Evolutionary conservation across 2,797 vertebrate genomes (phyloP), one percentile per base, ranked within the genome.

Genomic region (Peromyscus attwateri): DNA sequence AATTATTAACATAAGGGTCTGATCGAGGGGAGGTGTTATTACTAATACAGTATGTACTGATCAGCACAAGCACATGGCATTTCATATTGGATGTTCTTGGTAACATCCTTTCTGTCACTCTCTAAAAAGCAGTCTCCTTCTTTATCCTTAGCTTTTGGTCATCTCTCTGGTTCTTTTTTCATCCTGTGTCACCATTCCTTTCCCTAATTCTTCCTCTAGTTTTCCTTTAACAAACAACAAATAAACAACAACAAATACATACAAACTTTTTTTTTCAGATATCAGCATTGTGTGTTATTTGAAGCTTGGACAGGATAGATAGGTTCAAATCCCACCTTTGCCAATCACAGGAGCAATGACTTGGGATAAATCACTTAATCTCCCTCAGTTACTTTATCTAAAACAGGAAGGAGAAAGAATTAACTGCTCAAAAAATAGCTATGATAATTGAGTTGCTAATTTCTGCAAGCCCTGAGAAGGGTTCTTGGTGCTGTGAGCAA

Each of bases 11-110:
- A 1, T 46, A 23, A 31, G 55, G 3, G 29, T 13, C 12, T n/a
- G 34, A 25, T 4, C 25, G 14, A 43, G n/a, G 40, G 10, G 21
- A n/a, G 7, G 43, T 21, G 3, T 88, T 13, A 40, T 40, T 11
- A 81, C 25, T 31, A 7, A 2, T 12, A 34, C 29, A 79, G 23
- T 52, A 88, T 40, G 34, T 5, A 66, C 21, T 77, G 43, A 34
- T 81, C n/a, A 79, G 21, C 3, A 70, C 83, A 92, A 79, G 1
- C 64, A 66, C 23, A 5, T 46, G 37, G 57, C 12, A 31, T 83
- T 96, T 96, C 49, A 68, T 76, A 82, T 68, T 81, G 57, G 95
- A 73, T 2, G 19, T 12, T 80, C 2, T 62, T 87, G 77, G 80
- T 83, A 16, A 71, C 75, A 55, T 5, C 17, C 27, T 83, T 93